These are phyloP conservation scores for Beaufortia kweichowensis DNA, from an alignment of 2,113 vertebrate species.

Conservation along the genomic window DNA sequence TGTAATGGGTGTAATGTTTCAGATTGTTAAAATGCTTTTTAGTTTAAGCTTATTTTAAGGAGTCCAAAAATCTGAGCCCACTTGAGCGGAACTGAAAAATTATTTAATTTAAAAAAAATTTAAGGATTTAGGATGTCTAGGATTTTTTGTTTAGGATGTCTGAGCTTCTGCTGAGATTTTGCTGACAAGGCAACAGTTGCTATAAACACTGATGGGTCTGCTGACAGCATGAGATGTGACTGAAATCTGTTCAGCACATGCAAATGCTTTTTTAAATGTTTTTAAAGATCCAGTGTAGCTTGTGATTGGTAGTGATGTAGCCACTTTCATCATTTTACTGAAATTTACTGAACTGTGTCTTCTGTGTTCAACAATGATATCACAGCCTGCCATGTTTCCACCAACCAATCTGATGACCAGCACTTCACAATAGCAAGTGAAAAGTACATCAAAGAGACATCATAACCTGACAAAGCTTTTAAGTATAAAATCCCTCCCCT, in stretches of 20 bases:
- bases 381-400: constrained; percentile 54
- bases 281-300: not conserved
- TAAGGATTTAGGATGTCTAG: too few relatives aligned
- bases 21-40: too few relatives aligned
- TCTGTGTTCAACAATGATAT: constrained; percentile 38
- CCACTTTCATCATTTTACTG: constrained; percentile 6
- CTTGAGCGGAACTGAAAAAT: too few relatives aligned
- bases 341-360: constrained; percentile 28
- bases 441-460: constrained; percentile 48
- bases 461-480: constrained; percentile 9
- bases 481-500: not conserved
- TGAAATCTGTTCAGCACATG: constrained; percentile 17
- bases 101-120: too few relatives aligned
- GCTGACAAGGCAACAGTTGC: constrained; percentile 8
- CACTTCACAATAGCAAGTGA: constrained; percentile 55
- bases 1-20: not conserved
- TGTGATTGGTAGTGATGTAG: not conserved
- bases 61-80: too few relatives aligned
- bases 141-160: too few relatives aligned
- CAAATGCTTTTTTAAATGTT: not conserved
- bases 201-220: constrained; percentile 11
- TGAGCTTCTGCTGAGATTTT: not conserved
- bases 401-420: constrained; percentile 63
- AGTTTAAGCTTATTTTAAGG: too few relatives aligned
- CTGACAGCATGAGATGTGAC: constrained; percentile 1